Conservation (phyloP, 2,113 vertebrate species). For the Pandion haliaetus region DNA sequence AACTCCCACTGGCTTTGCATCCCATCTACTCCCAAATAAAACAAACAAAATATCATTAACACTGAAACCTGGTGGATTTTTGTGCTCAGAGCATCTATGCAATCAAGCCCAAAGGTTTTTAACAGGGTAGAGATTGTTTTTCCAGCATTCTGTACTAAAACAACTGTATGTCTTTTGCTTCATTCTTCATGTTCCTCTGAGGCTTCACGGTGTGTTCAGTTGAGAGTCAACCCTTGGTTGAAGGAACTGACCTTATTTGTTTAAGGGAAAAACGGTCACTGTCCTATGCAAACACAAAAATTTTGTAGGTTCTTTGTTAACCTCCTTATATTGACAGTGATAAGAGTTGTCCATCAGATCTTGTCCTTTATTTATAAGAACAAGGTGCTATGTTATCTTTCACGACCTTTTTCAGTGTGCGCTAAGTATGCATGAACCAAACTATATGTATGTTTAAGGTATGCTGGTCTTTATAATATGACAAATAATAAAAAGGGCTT, state of each 20-base stretch:
- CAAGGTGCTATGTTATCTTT: not conserved
- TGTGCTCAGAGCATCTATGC: not conserved
- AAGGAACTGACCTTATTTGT: not conserved
- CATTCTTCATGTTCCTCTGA: not conserved
- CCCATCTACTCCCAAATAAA: not conserved
- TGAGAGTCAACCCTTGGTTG: not conserved
- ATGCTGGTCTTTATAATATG: not conserved
- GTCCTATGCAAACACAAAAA: not conserved
- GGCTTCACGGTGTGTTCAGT: not conserved
- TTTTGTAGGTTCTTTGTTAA: not conserved
- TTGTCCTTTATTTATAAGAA: not conserved
- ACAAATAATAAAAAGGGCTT: not conserved
- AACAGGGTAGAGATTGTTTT: not conserved
- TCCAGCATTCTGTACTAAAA: not conserved
- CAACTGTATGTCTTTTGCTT: not conserved
- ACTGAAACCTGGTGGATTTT: not conserved
- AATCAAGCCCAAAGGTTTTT: not conserved
- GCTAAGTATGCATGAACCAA: not conserved
- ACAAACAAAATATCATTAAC: not conserved
- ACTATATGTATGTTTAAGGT: not conserved
- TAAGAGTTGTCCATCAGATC: not conserved
- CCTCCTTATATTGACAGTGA: not conserved
- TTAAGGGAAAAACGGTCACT: not conserved
- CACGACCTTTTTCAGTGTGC: not conserved
- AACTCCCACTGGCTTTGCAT: not conserved